phyloP scores from a whole-genome alignment of 2,113 vertebrate species.

The Cavia porcellus region DNA sequence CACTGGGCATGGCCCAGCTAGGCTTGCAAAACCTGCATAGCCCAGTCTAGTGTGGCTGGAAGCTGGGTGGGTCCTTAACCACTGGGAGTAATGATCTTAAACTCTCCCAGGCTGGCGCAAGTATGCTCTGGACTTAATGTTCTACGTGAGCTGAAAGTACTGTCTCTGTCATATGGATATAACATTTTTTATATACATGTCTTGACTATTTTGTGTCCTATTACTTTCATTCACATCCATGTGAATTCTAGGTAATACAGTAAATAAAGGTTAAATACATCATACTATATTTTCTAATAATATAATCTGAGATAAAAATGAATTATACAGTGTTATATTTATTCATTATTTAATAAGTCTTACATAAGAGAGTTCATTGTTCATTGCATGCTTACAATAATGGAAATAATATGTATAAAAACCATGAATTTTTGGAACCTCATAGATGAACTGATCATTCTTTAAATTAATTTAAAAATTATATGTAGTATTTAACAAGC shows the following conservation, averaged over 20 bases:
- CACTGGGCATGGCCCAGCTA: no score
- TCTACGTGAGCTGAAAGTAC: neutral
- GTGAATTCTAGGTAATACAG: slow-evolving; percentile 21
- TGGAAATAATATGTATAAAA: neutral
- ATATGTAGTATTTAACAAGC: neutral
- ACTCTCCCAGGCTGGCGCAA: no score
- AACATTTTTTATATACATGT: neutral
- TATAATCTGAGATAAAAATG: neutral
- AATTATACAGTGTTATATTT: neutral
- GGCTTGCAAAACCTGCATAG: no score
- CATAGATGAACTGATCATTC: neutral
- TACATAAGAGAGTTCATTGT: neutral
- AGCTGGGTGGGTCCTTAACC: no score
- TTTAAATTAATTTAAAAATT: neutral
- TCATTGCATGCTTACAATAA: neutral
- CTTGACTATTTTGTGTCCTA: neutral
- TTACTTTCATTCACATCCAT: neutral
- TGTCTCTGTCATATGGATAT: neutral
- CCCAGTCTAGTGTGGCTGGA: no score
- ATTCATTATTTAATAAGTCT: neutral
- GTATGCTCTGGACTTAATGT: neutral
- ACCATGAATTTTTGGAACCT: neutral
- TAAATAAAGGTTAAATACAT: neutral
- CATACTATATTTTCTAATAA: neutral
- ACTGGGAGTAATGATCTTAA: no score